A percentile compares a stretch with the other conserved stretches of the same genome.
Conservation (phyloP, 2,888 invertebrate genomes). For the Lasioglossum lativentre region DNA sequence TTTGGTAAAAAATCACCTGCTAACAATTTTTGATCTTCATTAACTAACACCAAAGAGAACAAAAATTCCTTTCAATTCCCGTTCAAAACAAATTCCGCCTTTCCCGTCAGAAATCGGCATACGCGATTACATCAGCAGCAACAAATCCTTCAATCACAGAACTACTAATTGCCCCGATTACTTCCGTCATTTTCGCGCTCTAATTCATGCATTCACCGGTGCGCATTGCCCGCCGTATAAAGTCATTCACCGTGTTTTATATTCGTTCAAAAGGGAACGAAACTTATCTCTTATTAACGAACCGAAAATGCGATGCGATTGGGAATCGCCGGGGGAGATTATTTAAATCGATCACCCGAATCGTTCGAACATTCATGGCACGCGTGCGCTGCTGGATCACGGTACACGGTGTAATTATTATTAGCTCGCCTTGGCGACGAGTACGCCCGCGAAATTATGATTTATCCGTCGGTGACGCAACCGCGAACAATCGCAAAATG, state of each 20-base stretch:
- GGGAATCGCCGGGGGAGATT: neutral
- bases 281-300: neutral
- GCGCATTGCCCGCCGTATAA: neutral
- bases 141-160: neutral
- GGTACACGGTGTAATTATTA: slow-evolving; percentile 16
- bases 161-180: neutral
- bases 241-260: neutral
- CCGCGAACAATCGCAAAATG: slow-evolving; percentile 37
- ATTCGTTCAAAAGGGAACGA: neutral
- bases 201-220: neutral
- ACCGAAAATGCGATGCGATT: neutral
- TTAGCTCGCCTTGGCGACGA: neutral
- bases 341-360: slow-evolving; percentile 9
- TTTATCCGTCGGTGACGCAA: slow-evolving; percentile 13
- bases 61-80: neutral
- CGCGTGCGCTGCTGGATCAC: neutral
- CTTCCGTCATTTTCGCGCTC: neutral
- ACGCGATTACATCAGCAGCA: neutral
- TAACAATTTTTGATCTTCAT: neutral
- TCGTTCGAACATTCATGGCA: neutral
- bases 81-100: neutral
- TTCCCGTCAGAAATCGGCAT: neutral
- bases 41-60: neutral
- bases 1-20: neutral
- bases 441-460: slow-evolving; percentile 19